These are phyloP conservation scores for Norana najaformis DNA, from an alignment of 2,888 invertebrate genomes.

Conservation along the genomic window DNA sequence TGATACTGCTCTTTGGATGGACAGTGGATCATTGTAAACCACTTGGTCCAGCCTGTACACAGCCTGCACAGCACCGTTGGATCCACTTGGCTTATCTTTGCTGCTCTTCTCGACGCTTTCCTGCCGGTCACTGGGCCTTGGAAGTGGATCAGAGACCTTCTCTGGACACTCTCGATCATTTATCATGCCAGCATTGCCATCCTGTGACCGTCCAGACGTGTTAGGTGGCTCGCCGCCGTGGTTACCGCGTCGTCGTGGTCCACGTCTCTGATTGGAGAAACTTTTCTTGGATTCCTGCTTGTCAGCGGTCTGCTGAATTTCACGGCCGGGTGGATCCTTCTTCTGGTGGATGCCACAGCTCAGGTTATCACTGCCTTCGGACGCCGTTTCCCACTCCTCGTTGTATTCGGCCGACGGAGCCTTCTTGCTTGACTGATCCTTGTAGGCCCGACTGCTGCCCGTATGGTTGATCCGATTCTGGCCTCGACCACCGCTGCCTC, in stretches of 20 bases:
- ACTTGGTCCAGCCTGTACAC: conserved; percentile 68
- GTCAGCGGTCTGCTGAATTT: conserved; percentile 44
- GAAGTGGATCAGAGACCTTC: not conserved
- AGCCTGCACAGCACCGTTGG: conserved; percentile 37
- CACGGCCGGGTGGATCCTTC: conserved; percentile 43
- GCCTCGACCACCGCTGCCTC: conserved; percentile 18
- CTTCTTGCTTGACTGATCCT: conserved; percentile 57
- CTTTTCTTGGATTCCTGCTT: conserved; percentile 55
- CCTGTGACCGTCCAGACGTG: conserved; percentile 34
- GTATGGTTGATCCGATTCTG: not conserved
- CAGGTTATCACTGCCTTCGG: conserved; percentile 74
- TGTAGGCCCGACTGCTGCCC: conserved; percentile 42
- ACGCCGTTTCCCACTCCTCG: conserved; percentile 76
- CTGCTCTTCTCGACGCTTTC: not conserved
- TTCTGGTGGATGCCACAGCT: conserved; percentile 43
- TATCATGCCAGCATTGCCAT: conserved; percentile 52
- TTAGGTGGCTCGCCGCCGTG: conserved; percentile 32
- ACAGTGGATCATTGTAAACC: conserved; percentile 66
- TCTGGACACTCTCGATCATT: not conserved
- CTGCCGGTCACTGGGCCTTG: not conserved
- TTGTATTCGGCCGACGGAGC: conserved; percentile 53
- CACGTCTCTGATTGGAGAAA: conserved; percentile 61
- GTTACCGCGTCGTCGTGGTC: conserved; percentile 57
- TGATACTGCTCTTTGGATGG: conserved; percentile 64
- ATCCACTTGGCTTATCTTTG: not conserved